phyloP scores from a whole-genome alignment of 2,797 vertebrate genomes.

The Sciurus carolinensis region DNA sequence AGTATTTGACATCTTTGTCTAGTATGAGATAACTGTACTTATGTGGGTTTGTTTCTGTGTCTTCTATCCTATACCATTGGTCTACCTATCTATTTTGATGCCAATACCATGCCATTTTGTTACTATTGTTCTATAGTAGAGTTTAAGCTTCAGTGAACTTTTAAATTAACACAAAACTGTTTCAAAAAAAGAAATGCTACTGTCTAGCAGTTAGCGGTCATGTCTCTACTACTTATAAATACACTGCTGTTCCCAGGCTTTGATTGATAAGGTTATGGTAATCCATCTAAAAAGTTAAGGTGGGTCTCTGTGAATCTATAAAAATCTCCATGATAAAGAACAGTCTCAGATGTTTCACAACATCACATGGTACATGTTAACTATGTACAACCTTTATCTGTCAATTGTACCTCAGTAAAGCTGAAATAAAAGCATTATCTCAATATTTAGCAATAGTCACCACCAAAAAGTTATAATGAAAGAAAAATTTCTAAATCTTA shows the following conservation, averaged over 20 bases:
- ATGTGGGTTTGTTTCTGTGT: too few relatives aligned
- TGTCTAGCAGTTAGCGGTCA: not conserved
- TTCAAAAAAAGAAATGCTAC: not conserved
- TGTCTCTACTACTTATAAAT: not conserved
- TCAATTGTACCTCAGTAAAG: not conserved
- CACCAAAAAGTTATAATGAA: constrained; percentile 37
- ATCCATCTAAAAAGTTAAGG: not conserved
- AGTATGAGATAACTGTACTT: too few relatives aligned
- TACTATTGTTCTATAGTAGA: too few relatives aligned
- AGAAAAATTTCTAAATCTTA: constrained; percentile 60
- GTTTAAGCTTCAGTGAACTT: not conserved
- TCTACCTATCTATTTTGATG: too few relatives aligned
- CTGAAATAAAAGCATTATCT: not conserved
- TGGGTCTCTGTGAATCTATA: not conserved
- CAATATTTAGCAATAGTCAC: constrained; percentile 61
- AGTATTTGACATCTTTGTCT: too few relatives aligned
- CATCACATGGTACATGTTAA: not conserved
- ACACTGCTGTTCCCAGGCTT: not conserved
- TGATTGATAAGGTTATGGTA: not conserved
- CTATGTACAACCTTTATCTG: not conserved
- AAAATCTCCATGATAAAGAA: not conserved
- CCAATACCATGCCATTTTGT: too few relatives aligned
- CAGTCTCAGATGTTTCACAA: not conserved
- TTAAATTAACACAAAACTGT: constrained; percentile 22
- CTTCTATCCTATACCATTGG: too few relatives aligned